A percentile compares a stretch with the other conserved stretches of the same genome.
phyloP scores from a whole-genome alignment of 2,888 invertebrate genomes.

The Platypus cylindrus region DNA sequence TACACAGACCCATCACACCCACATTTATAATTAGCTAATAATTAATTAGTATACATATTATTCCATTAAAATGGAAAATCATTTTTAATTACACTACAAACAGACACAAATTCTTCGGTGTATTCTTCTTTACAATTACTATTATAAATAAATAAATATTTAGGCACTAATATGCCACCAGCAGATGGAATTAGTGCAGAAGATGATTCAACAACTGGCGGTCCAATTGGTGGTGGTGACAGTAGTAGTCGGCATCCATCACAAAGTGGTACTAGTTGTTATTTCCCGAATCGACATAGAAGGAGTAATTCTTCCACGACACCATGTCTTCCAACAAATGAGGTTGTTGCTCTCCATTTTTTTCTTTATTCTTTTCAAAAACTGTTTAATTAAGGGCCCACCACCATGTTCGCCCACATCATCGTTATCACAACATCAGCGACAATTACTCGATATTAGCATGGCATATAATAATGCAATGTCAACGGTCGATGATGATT shows the following conservation, averaged over 20 bases:
- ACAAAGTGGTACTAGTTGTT: slow-evolving; percentile 64
- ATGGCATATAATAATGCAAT: too few relatives aligned
- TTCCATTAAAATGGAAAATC: too few relatives aligned
- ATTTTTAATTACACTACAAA: too few relatives aligned
- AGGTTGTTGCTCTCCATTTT: slow-evolving; percentile 6
- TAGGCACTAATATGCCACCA: slow-evolving; percentile 88
- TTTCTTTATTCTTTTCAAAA: neutral
- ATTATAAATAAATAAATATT: too few relatives aligned
- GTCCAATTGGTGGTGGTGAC: slow-evolving; percentile 26
- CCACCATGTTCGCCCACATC: slow-evolving; percentile 28
- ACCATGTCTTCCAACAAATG: slow-evolving; percentile 15
- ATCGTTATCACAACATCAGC: slow-evolving; percentile 29
- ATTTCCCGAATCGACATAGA: slow-evolving; percentile 41
- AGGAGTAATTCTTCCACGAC: slow-evolving; percentile 40
- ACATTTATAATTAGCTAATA: too few relatives aligned
- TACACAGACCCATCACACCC: too few relatives aligned
- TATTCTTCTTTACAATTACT: too few relatives aligned
- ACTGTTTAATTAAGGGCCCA: slow-evolving; percentile 18
- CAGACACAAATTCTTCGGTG: too few relatives aligned
- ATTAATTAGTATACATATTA: too few relatives aligned
- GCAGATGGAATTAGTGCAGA: slow-evolving; percentile 76
- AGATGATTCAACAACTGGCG: slow-evolving; percentile 41
- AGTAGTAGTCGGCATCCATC: slow-evolving; percentile 50
- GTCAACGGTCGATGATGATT: slow-evolving; percentile 23
- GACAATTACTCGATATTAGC: slow-evolving; percentile 25